Evolutionary conservation across 2,113 vertebrate genomes (phyloP).

Genomic region (Felis catus): F.catus_Fca126_mat1.0 CM031418.1:140782001-140782500

Average conservation of each 20-base stretch:
- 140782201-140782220: accelerated
- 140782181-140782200: accelerated
- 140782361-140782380: neutral
- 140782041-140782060: neutral
- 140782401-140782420: accelerated
- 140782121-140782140: too few relatives aligned
- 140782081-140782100: neutral
- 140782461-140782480: neutral
- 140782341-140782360: neutral
- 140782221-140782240: neutral
- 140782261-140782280: neutral
- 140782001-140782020: accelerated
- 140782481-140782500: neutral
- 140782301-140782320: neutral
- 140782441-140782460: neutral
- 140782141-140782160: too few relatives aligned
- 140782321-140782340: neutral
- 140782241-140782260: accelerated
- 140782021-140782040: neutral
- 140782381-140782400: too few relatives aligned
- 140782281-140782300: neutral
- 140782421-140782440: accelerated
- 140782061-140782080: accelerated
- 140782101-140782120: neutral
- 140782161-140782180: accelerated